Conservation (phyloP, 1,140 invertebrate genomes). For the Capitella teleta region DNA sequence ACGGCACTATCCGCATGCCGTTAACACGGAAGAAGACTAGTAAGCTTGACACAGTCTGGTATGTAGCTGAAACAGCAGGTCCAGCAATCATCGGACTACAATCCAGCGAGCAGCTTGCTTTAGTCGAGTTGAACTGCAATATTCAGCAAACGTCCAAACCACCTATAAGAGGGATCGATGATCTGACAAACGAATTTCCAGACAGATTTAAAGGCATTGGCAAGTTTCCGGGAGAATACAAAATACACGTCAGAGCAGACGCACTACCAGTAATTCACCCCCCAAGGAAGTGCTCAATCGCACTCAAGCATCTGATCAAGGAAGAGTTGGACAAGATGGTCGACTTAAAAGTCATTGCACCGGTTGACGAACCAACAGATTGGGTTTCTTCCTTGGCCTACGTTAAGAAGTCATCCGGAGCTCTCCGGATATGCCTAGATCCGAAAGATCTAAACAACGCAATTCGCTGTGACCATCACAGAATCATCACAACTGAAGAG, state of each 20-base stretch:
- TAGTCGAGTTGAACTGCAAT: background rate
- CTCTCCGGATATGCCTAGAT: constrained; percentile 15
- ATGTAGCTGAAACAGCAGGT: background rate
- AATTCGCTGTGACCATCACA: constrained; percentile 12
- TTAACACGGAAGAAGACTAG: background rate
- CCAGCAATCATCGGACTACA: background rate
- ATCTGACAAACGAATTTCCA: background rate
- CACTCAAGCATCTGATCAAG: too few species aligned
- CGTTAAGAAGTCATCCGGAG: constrained; percentile 13
- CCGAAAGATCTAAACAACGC: constrained; percentile 17
- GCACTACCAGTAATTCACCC: constrained; percentile 8
- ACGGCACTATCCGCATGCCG: constrained; percentile 2
- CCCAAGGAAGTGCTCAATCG: background rate
- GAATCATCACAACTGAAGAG: background rate
- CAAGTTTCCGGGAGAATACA: background rate
- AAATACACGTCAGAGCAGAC: constrained; percentile 9
- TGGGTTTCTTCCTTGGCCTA: constrained; percentile 15
- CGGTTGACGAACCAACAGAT: constrained; percentile 13
- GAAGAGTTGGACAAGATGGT: constrained; percentile 9
- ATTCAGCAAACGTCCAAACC: background rate
- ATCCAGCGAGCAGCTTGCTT: background rate
- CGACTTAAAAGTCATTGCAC: constrained; percentile 9
- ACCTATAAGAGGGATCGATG: background rate
- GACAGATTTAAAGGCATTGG: constrained; percentile 8
- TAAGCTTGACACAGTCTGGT: background rate